Base-by-base conservation (phyloP, 2,888 invertebrate genomes). In the Drosophila putrida region DNA sequence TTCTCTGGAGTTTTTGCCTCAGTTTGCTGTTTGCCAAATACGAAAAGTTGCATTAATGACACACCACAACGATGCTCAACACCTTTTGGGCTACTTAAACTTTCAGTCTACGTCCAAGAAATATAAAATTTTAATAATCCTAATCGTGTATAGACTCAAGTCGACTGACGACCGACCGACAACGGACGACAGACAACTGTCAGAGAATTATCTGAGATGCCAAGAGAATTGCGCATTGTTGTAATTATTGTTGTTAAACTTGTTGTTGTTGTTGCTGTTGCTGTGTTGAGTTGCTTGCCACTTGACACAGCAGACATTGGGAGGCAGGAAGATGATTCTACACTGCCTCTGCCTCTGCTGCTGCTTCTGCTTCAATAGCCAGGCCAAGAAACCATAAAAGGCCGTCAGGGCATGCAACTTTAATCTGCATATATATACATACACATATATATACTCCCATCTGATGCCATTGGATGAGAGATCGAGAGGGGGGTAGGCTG, bases 1-100 rank as follows among this genome's bases (percentile, higher is more conserved):
- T 38, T 20, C 20, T 20, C 20, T 20, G 13, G 61, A 50, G 47
- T 70, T 70, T 62, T 59, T 62, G 49, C 43, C 43, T 57, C 54
- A 33, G 50, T 60, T 51, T 63, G 55, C 70, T 64, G 28, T 36
- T 55, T 53, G 36, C 43, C 63, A 75, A 75, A 75, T 62, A 64
- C 43, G 67, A 67, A 75, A 72, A 76, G 69, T 75, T 69, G 59
- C 70, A 64, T 57, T 77, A 77, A 75, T 75, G 75, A 80, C 78
- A 75, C 65, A 64, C 64, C 77, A 64, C 33, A 8, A 54, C 28
- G 54, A 50, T 51, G 51, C 60, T 68, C 59, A 72, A 82, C 80
- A 82, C 82, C 82, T 70, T 78, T 66, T 55, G 59, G 51, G 51
- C 59, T 62, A 69, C 74, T 71, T 71, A 36, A 76, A 72, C 62